These are phyloP conservation scores for Coremacera marginata DNA, from an alignment of 2,888 invertebrate genomes.

Conservation along the genomic window DNA sequence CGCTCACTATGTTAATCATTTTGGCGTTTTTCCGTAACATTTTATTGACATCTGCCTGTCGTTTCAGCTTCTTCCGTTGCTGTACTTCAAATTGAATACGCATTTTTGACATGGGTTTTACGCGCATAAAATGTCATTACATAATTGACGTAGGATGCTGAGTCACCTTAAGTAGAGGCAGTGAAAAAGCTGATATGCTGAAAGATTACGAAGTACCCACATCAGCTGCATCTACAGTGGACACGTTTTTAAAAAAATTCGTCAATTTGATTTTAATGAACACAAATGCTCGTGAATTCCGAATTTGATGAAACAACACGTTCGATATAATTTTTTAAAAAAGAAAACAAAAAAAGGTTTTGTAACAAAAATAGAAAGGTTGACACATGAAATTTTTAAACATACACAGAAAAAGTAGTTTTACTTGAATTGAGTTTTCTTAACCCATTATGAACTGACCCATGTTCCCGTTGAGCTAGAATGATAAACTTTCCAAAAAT, in stretches of 20 bases:
- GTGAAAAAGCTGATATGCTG: not conserved
- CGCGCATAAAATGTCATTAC: conserved; percentile 16
- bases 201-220: not conserved
- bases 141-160: conserved; percentile 14
- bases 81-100: not conserved
- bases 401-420: too few species aligned
- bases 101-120: conserved; percentile 29
- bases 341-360: too few species aligned
- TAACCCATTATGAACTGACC: too few species aligned
- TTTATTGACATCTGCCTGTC: conserved; percentile 18
- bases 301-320: too few species aligned
- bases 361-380: too few species aligned
- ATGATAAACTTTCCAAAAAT: too few species aligned
- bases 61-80: not conserved
- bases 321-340: too few species aligned
- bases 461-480: too few species aligned
- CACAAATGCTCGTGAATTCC: too few species aligned
- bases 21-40: not conserved
- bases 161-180: not conserved
- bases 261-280: too few species aligned
- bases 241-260: not conserved
- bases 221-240: not conserved
- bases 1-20: not conserved
- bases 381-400: too few species aligned
- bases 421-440: too few species aligned